Evolutionary conservation across 1,140 invertebrate genomes (phyloP).

Genomic region (Dinothrombium tinctorium): DNA sequence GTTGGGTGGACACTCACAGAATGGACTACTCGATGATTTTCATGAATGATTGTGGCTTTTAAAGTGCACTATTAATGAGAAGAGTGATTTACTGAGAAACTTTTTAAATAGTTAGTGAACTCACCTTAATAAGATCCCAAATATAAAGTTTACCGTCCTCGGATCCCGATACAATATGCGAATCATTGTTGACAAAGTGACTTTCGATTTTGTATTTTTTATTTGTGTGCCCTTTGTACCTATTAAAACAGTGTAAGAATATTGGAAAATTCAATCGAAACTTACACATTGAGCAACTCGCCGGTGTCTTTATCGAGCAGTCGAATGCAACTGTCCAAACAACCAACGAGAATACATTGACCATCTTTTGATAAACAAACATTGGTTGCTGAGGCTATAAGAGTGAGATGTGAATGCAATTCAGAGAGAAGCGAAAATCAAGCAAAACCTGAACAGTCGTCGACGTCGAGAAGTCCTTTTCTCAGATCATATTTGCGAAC

Average conservation of each 20-base stretch:
- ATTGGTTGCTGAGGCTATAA: constrained; percentile 11
- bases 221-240: constrained; percentile 39
- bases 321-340: constrained; percentile 49
- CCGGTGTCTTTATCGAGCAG: constrained; percentile 71
- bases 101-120: neutral
- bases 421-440: neutral
- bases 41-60: constrained; percentile 24
- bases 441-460: neutral
- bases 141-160: constrained; percentile 54
- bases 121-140: constrained; percentile 36
- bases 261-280: neutral
- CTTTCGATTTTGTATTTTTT: constrained; percentile 63
- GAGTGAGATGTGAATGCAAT: neutral
- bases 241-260: constrained; percentile 2
- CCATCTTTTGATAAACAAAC: constrained; percentile 50
- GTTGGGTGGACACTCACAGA: constrained; percentile 27
- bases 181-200: constrained; percentile 52
- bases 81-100: neutral
- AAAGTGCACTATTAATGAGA: constrained; percentile 26
- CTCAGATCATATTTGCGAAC: constrained; percentile 72
- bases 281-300: constrained; percentile 43
- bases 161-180: constrained; percentile 61
- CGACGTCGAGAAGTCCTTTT: constrained; percentile 28
- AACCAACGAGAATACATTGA: constrained; percentile 60
- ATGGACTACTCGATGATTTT: constrained; percentile 20